phyloP scores from a whole-genome alignment of 2,113 vertebrate genomes.

The Phoenicopterus ruber region DNA sequence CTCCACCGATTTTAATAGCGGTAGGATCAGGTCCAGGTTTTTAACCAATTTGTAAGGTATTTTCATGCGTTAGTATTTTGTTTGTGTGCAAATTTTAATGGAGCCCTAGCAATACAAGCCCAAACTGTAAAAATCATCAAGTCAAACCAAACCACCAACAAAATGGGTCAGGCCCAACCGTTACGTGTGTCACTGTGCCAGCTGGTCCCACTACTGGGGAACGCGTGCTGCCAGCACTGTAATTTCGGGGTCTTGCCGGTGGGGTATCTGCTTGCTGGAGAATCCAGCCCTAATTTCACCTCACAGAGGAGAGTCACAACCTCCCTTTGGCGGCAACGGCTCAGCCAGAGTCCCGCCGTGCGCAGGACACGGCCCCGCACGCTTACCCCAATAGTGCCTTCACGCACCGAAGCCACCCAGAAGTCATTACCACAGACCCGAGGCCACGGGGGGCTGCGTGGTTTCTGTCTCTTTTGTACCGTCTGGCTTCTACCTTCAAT shows the following conservation, averaged over 20 bases:
- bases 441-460: accelerated
- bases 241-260: accelerated
- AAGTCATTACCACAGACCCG: accelerated
- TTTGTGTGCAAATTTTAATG: no score
- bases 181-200: accelerated
- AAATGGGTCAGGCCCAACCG: accelerated
- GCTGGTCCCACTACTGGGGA: accelerated
- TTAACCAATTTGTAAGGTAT: background rate
- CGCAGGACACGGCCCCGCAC: accelerated
- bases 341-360: accelerated
- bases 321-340: accelerated
- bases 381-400: no score
- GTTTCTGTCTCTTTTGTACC: background rate
- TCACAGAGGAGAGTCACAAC: accelerated
- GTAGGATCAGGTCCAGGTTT: background rate
- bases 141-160: background rate
- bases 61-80: background rate
- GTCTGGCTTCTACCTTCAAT: accelerated
- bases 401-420: accelerated
- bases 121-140: background rate
- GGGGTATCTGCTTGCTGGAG: no score
- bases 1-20: background rate
- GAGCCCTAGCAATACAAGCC: background rate
- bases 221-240: accelerated
- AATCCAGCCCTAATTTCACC: accelerated